Evolutionary conservation across 2,888 invertebrate species (phyloP).

Genomic region (Julus scanicus): DNA sequence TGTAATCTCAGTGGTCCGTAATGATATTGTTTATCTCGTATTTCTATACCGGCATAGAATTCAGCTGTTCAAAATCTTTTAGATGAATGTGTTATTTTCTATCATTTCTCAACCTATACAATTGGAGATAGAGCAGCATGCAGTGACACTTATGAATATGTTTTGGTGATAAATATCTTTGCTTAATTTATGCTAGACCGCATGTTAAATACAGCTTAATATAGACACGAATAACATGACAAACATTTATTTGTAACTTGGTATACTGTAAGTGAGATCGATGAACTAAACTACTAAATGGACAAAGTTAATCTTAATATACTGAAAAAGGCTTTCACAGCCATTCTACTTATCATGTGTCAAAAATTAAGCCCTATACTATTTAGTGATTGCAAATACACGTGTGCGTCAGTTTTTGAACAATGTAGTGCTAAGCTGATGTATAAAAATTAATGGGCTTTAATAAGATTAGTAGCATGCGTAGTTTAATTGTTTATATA

Average conservation of each 20-base stretch:
- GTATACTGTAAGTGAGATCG: background rate
- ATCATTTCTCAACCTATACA: background rate
- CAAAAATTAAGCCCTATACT: background rate
- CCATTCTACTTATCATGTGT: background rate
- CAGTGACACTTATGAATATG: background rate
- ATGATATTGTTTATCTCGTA: background rate
- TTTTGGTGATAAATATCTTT: background rate
- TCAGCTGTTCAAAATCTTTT: too few species aligned
- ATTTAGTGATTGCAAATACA: too few species aligned
- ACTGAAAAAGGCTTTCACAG: conserved; percentile 57
- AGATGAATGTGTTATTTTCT: background rate
- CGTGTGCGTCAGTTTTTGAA: background rate
- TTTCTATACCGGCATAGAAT: background rate
- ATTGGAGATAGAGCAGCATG: background rate
- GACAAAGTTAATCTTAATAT: background rate
- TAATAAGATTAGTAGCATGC: background rate
- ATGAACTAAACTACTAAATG: background rate
- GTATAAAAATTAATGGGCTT: background rate
- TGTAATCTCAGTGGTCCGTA: background rate
- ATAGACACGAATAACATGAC: background rate
- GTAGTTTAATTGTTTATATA: background rate
- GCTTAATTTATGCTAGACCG: background rate
- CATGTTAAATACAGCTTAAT: background rate
- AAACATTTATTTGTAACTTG: background rate
- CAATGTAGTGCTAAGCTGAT: background rate